Evolutionary conservation across 2,888 invertebrate genomes (phyloP).

Genomic region (Elmis aenea): DNA sequence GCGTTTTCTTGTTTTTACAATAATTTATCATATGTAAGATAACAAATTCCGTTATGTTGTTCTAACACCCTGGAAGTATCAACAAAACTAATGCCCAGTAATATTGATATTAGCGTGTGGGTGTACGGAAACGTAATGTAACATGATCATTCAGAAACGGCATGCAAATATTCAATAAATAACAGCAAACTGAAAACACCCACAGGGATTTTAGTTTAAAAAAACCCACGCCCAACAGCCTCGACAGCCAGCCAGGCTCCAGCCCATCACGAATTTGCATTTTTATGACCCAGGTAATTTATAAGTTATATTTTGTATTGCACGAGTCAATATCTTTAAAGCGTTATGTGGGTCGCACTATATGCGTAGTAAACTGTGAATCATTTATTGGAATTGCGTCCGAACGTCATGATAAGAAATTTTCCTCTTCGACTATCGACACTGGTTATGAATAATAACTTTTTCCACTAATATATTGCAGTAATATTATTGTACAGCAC

Average conservation of each 20-base stretch:
- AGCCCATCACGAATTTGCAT: constrained; percentile 16
- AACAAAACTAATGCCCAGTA: constrained; percentile 12
- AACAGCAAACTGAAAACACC: constrained; percentile 23
- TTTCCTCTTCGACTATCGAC: constrained; percentile 12
- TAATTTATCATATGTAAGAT: no score
- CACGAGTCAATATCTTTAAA: constrained; percentile 14
- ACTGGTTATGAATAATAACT: constrained; percentile 1
- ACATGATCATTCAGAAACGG: constrained; percentile 11
- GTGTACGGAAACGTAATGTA: constrained; percentile 9
- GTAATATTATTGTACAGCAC: no score
- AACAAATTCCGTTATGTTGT: no score
- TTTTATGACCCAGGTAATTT: constrained; percentile 19
- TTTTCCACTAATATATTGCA: no score
- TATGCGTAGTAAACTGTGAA: background rate
- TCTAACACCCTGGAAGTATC: no score
- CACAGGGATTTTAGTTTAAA: constrained; percentile 24
- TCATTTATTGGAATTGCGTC: constrained; percentile 4
- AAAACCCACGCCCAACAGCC: constrained; percentile 20
- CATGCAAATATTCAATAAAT: constrained; percentile 29
- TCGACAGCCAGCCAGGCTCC: constrained; percentile 18
- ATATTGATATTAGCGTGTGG: constrained; percentile 9
- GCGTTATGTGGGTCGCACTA: constrained; percentile 17
- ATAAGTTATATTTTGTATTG: constrained; percentile 12
- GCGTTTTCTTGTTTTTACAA: no score
- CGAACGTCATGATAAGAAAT: background rate